phyloP scores from a whole-genome alignment of 2,888 invertebrate species.

The Prenolepis imparis region DNA sequence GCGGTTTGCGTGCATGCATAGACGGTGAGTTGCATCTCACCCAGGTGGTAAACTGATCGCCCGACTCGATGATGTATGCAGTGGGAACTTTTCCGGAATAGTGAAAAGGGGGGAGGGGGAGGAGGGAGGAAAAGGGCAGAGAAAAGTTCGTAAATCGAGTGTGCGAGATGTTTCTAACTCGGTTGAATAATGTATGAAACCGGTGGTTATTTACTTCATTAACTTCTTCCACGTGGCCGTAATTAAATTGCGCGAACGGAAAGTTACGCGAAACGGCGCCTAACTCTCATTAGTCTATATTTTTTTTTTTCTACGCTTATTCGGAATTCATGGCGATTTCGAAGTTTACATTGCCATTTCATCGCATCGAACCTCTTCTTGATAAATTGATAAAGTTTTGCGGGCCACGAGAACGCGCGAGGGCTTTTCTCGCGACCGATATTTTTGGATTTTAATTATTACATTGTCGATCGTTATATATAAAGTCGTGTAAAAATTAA shows the following conservation, averaged over 20 bases:
- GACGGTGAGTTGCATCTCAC: constrained; percentile 11
- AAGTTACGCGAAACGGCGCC: constrained; percentile 48
- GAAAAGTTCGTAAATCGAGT: constrained; percentile 55
- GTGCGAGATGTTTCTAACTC: constrained; percentile 55
- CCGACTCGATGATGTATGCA: constrained; percentile 34
- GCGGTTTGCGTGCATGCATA: constrained; percentile 17
- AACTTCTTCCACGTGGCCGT: constrained; percentile 55
- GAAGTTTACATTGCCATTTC: not conserved
- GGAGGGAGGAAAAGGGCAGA: not conserved
- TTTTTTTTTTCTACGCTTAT: constrained; percentile 3
- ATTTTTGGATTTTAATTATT: constrained; percentile 21
- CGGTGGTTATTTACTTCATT: constrained; percentile 56
- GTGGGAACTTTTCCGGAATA: constrained; percentile 42
- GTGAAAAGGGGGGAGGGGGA: not conserved
- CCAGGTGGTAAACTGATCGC: constrained; percentile 53
- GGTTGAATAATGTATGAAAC: constrained; percentile 56
- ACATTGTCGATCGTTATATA: not conserved
- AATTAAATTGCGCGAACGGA: constrained; percentile 53
- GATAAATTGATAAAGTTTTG: not conserved
- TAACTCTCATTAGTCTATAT: constrained; percentile 49
- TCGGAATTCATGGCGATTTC: constrained; percentile 29
- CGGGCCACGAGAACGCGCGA: not conserved
- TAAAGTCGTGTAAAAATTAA: constrained; percentile 13
- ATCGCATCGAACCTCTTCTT: not conserved
- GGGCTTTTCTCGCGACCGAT: not conserved